Evolutionary conservation across 2,113 vertebrate genomes (phyloP), one percentile per base, ranked within the genome.

Genomic region (Grammomys surdaster): DNA sequence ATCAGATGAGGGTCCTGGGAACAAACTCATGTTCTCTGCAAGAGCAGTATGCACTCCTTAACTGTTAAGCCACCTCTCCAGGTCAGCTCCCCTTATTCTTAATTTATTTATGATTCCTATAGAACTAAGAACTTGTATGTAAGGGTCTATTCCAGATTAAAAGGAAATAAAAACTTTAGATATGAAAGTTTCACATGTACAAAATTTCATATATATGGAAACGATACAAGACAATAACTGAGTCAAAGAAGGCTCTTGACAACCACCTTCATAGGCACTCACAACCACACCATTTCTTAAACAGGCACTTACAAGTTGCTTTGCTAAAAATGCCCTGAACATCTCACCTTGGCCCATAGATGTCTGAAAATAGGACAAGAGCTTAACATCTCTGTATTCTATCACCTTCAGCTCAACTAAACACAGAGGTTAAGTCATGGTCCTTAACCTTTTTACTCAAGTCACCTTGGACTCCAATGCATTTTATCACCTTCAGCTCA

Each of bases 201-300:
- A 80, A n/a, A 85, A 94, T 88, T 95, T 94, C 82, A 88, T 56
- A 72, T 31, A 65, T 54, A 77, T 24, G 19, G 89, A 89, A 96
- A 91, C 54, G 22, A 94, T 12, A 14, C 24, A 75, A 69, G 26
- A n/a, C 58, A 89, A 60, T 85, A 93, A 94, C 8, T 28, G 88
- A 93, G 56, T 93, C 78, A 76, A 82, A 73, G 54, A 16, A 24
- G 46, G 24, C 13, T 72, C 56, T 19, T 46, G 82, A 67, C 60
- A 69, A 67, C 84, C 63, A 86, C 28, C 28, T 43, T 69, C 43
- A 22, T 17, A 13, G 63, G 43, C 17, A 69, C 31, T 78, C 48
- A 89, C 33, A 88, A 94, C 70, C 65, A 40, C 88, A 17, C 86
- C 65, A 67, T 43, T 92, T 88, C 80, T 78, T 63, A 86, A 86